Percentiles rank a stretch among this genome's conserved stretches.
These are phyloP conservation scores for Limosa lapponica DNA, from an alignment of 2,797 vertebrate genomes.

Conservation along the genomic window DNA sequence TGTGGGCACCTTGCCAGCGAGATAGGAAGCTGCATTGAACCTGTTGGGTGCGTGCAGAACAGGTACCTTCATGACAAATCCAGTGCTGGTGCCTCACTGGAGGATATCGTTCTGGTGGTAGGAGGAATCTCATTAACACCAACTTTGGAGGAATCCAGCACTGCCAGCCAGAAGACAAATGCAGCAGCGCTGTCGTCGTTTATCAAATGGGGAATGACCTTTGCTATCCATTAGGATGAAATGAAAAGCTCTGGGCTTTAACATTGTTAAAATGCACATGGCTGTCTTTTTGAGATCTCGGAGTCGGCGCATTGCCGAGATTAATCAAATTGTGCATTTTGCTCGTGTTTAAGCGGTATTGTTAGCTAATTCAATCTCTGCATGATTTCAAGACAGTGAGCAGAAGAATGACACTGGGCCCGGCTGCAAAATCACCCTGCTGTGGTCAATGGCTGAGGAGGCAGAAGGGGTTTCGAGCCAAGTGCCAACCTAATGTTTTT, in stretches of 20 bases:
- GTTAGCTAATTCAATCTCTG: constrained; percentile 34
- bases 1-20: neutral
- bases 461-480: neutral
- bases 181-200: constrained; percentile 33
- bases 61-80: neutral
- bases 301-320: neutral
- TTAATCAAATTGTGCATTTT: constrained; percentile 59
- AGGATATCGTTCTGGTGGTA: constrained; percentile 4
- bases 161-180: constrained; percentile 73
- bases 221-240: constrained; percentile 65
- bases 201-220: constrained; percentile 69
- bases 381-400: neutral
- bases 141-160: constrained; percentile 50
- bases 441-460: constrained; percentile 16
- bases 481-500: neutral
- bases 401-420: neutral
- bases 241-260: constrained; percentile 59
- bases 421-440: neutral
- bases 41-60: neutral
- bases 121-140: constrained; percentile 68
- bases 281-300: neutral
- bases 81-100: neutral
- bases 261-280: constrained; percentile 25
- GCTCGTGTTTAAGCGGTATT: constrained; percentile 4
- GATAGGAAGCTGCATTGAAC: neutral